Conservation (phyloP, 2,888 invertebrate species). For the Dascillus cervinus region DNA sequence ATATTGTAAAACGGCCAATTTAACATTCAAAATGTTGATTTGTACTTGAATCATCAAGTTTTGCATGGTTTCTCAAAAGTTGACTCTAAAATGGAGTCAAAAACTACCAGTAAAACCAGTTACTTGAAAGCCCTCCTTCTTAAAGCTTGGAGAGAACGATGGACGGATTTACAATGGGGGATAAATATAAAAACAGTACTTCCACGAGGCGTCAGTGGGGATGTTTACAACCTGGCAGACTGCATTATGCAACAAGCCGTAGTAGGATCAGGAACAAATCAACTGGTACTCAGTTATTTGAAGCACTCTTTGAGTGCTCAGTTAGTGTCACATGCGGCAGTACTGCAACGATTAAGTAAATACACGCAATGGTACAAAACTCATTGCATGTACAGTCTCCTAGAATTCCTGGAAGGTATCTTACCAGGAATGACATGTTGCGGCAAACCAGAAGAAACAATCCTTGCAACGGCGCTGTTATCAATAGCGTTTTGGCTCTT, state of each 20-base stretch:
- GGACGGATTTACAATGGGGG: conserved; percentile 94
- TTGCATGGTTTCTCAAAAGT: too few species aligned
- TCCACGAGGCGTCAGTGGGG: conserved; percentile 86
- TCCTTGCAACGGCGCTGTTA: conserved; percentile 75
- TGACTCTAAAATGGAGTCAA: conserved; percentile 70
- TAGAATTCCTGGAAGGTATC: conserved; percentile 76
- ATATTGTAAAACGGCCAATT: too few species aligned
- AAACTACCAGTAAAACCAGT: conserved; percentile 77
- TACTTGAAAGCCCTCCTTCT: conserved; percentile 71
- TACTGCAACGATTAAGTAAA: conserved; percentile 78
- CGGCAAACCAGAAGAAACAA: conserved; percentile 81
- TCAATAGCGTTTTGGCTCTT: conserved; percentile 75
- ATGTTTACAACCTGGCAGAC: conserved; percentile 87
- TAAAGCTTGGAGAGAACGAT: conserved; percentile 89
- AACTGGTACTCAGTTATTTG: conserved; percentile 83
- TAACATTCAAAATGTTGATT: too few species aligned
- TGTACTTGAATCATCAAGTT: too few species aligned
- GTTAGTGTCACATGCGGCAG: conserved; percentile 85
- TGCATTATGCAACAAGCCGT: conserved; percentile 90
- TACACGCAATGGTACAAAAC: conserved; percentile 76
- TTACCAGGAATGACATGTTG: conserved; percentile 56
- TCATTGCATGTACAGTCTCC: conserved; percentile 76
- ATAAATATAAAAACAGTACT: conserved; percentile 89
- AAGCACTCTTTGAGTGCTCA: conserved; percentile 88
- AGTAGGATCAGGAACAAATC: conserved; percentile 88